These are phyloP conservation scores for Characodon lateralis DNA, from an alignment of 2,797 vertebrate genomes.

Conservation along the genomic window DNA sequence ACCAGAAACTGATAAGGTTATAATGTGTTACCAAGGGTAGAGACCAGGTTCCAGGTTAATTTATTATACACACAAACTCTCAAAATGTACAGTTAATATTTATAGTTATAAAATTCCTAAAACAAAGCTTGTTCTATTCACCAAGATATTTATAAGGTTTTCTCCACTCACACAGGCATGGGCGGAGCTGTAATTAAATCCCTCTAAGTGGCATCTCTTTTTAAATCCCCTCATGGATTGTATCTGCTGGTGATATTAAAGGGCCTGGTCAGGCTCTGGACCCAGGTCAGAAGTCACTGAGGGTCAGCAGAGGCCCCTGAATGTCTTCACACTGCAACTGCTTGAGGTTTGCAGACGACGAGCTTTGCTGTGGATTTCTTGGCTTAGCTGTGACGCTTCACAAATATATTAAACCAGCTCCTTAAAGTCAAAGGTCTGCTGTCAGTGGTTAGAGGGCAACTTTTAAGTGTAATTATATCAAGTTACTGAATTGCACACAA, in stretches of 20 bases:
- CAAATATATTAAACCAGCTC: slow-evolving; percentile 22
- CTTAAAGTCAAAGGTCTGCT: not conserved
- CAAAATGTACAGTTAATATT: slow-evolving; percentile 3
- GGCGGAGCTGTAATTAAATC: slow-evolving; percentile 30
- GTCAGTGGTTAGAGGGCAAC: not conserved
- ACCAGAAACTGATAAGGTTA: slow-evolving; percentile 36
- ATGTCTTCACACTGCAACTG: slow-evolving; percentile 28
- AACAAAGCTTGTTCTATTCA: slow-evolving; percentile 5
- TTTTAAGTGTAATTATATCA: not conserved
- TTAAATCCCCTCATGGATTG: slow-evolving; percentile 44
- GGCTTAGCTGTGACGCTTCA: slow-evolving; percentile 11
- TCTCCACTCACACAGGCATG: slow-evolving; percentile 11
- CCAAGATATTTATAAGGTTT: slow-evolving; percentile 15
- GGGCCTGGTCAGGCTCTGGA: slow-evolving; percentile 18
- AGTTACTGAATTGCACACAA: not conserved
- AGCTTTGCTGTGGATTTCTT: slow-evolving; percentile 24
- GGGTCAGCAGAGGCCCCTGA: slow-evolving; percentile 29
- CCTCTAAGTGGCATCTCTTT: slow-evolving; percentile 22
- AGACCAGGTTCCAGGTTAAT: slow-evolving; percentile 21
- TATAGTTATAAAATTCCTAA: not conserved
- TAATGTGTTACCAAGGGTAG: not conserved
- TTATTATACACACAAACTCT: slow-evolving; percentile 1
- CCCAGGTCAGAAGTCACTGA: slow-evolving; percentile 52
- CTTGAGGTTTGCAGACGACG: slow-evolving; percentile 19
- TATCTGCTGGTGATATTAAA: slow-evolving; percentile 42